Percentiles rank a stretch among this genome's conserved stretches.
Evolutionary conservation across 2,797 vertebrate genomes (phyloP).

Genomic region (Ctenosaura bakeri): DNA sequence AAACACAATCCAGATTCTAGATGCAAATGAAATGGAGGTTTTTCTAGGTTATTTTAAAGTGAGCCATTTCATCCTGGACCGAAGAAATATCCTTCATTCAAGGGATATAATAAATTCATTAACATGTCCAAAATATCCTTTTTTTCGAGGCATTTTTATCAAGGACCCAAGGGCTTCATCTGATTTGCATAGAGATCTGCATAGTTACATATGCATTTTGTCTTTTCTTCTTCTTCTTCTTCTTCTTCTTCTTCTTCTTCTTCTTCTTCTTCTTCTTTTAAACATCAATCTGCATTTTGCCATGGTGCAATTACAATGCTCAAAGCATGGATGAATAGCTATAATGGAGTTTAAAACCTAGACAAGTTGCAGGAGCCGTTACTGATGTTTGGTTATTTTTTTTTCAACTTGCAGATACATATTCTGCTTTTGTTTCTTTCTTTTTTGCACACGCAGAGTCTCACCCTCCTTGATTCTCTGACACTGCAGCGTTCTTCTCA

Average conservation of each 20-base stretch:
- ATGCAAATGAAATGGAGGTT: neutral
- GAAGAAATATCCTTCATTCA: neutral
- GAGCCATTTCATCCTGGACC: neutral
- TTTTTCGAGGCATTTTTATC: neutral
- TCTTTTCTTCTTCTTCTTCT: too few relatives aligned
- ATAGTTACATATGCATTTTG: neutral
- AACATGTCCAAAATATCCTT: neutral
- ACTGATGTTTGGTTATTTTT: neutral
- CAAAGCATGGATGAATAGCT: neutral
- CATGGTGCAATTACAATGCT: neutral
- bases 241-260: too few relatives aligned
- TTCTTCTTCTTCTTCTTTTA: too few relatives aligned
- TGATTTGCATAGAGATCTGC: rapidly evolving
- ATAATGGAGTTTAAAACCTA: neutral
- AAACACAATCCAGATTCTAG: neutral
- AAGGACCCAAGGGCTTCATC: neutral
- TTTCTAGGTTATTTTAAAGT: neutral
- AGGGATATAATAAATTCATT: neutral
- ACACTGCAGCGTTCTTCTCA: neutral
- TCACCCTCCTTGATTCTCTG: too few relatives aligned
- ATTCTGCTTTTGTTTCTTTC: neutral
- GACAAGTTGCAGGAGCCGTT: neutral
- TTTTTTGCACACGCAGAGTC: neutral
- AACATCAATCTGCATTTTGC: neutral
- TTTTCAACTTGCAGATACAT: neutral